Evolutionary conservation across 1,140 invertebrate genomes (phyloP), one percentile per base, ranked within the genome.

Genomic region (Aphelenchoides avenae): DNA sequence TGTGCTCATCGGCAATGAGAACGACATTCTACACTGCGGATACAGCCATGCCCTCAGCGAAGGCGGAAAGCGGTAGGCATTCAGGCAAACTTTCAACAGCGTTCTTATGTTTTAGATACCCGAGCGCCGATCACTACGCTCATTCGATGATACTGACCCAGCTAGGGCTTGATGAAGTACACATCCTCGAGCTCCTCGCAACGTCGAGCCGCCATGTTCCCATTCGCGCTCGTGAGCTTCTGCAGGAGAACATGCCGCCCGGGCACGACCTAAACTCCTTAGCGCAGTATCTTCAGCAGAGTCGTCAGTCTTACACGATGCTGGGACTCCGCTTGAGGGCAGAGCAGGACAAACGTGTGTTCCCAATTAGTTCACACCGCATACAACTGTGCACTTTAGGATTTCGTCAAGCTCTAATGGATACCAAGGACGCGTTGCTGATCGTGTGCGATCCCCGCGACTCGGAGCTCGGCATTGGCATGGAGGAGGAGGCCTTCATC

Each of bases 301-400:
- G 64, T 34, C 47, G 68, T 3, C 58, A 73, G 30, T 63, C 64
- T 13, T 75, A 68, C 41, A 70, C 74, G 36, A 75, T 75, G 61
- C 49, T 66, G 24, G 74, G 71, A 2, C 39, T 77, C 9, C 39
- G 60, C 22, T 42, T 75, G 7, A 44, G 72, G 34, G 67, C 67
- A n/a, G 69, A 74, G 30, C 71, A 77, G 46, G 71, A 74, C 50
- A 74, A 75, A 64, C 55, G 71, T 71, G 26, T 36, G 15, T 22
- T 33, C 5, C 24, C 18, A n/a, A 20, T 22, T 20, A 4, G 43
- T 33, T 55, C 22, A 7, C 31, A 24, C 27, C 4, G 18, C 43
- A 42, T 2, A 18, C 7, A 51, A 57, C 37, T 13, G 44, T 33
- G 15, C 18, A 31, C 34, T 64, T 27, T 36, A 74, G 70, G 54